Evolutionary conservation across 2,888 invertebrate species (phyloP).

Genomic region (Conchocele bisecta): DNA sequence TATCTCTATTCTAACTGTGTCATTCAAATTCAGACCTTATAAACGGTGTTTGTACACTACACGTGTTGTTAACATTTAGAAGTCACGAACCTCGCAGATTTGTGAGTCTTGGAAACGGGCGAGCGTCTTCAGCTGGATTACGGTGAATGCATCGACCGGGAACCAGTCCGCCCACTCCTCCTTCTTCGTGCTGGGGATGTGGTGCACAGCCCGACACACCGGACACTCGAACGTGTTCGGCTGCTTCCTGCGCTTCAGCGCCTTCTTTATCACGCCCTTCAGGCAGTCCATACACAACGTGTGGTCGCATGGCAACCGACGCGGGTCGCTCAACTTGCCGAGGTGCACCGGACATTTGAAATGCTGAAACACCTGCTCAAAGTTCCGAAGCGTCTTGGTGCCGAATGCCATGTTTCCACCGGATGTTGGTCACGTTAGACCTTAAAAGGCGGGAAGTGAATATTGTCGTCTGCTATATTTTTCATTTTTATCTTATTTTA

Average conservation of each 20-base stretch:
- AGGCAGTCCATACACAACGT: constrained; percentile 55
- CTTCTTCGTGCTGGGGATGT: constrained; percentile 52
- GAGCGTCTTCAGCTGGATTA: constrained; percentile 51
- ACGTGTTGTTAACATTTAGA: no score
- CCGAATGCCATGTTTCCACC: no score
- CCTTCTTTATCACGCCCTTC: constrained; percentile 39
- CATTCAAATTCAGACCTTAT: no score
- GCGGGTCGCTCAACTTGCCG: constrained; percentile 53
- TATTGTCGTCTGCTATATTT: no score
- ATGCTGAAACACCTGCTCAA: constrained; percentile 56
- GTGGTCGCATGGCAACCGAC: constrained; percentile 56
- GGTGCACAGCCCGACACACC: constrained; percentile 48
- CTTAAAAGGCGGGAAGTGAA: no score
- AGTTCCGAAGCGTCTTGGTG: constrained; percentile 50
- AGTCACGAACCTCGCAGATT: constrained; percentile 56
- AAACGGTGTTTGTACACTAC: no score
- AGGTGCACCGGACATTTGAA: constrained; percentile 54
- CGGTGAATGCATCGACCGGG: constrained; percentile 57
- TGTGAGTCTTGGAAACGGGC: constrained; percentile 51
- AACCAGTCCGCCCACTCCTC: constrained; percentile 60
- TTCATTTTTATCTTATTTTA: no score
- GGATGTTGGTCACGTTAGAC: no score
- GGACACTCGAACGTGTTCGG: constrained; percentile 52
- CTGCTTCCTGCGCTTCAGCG: constrained; percentile 36
- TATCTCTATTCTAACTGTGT: no score